Evolutionary conservation across 2,888 invertebrate species (phyloP).

Genomic region (Cremastinae sp.): DNA sequence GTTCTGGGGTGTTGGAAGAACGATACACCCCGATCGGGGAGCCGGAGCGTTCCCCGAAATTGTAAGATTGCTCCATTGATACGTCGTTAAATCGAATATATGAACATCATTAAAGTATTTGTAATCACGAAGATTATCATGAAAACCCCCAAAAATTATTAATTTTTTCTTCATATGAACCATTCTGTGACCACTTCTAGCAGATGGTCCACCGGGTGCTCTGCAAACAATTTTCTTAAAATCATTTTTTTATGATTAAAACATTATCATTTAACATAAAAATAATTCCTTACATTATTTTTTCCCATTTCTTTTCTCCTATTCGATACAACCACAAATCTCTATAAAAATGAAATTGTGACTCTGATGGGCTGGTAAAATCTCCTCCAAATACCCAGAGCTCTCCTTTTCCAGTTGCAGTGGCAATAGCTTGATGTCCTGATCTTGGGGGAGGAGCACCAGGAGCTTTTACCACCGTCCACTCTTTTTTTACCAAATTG

Average conservation of each 20-base stretch:
- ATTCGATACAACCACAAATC: constrained; percentile 94
- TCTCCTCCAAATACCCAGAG: constrained; percentile 95
- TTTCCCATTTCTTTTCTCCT: constrained; percentile 90
- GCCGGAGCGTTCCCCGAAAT: constrained; percentile 85
- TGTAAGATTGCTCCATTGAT: constrained; percentile 84
- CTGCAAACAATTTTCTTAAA: constrained; percentile 78
- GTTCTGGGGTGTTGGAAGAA: constrained; percentile 85
- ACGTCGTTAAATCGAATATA: constrained; percentile 89
- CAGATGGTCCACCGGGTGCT: constrained; percentile 88
- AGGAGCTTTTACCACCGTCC: constrained; percentile 90
- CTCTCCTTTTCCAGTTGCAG: constrained; percentile 88
- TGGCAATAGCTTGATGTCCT: constrained; percentile 91
- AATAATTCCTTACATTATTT: constrained; percentile 81
- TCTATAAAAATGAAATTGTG: constrained; percentile 95
- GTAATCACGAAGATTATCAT: constrained; percentile 92
- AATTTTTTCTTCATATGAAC: constrained; percentile 88
- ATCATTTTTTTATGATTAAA: not conserved
- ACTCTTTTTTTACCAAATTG: constrained; percentile 89
- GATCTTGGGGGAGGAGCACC: constrained; percentile 94
- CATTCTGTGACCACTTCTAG: constrained; percentile 95
- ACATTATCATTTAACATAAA: constrained; percentile 1
- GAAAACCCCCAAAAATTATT: constrained; percentile 94
- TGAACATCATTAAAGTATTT: constrained; percentile 94
- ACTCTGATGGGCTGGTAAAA: constrained; percentile 93
- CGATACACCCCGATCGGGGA: constrained; percentile 91